Conservation (phyloP, 2,113 vertebrate genomes). For the Prochilodus magdalenae region DNA sequence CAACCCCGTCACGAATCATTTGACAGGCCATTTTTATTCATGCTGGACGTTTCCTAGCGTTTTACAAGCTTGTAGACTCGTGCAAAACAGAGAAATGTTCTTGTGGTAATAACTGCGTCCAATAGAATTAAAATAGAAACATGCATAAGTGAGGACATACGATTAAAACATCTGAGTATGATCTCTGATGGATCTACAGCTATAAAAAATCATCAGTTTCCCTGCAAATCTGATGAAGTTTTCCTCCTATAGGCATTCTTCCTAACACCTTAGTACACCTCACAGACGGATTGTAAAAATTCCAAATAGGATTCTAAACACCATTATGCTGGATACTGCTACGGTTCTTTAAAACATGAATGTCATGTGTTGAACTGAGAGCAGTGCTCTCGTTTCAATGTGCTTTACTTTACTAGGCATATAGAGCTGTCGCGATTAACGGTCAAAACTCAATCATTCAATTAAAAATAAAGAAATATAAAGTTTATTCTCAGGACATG, state of each 20-base stretch:
- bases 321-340: neutral
- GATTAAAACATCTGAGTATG: conserved; percentile 58
- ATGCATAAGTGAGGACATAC: conserved; percentile 53
- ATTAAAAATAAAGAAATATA: too few species aligned
- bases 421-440: too few species aligned
- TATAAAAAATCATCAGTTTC: neutral
- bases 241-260: conserved; percentile 57
- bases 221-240: conserved; percentile 56
- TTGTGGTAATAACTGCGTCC: conserved; percentile 60
- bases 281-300: neutral
- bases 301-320: neutral
- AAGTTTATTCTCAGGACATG: too few species aligned
- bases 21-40: conserved; percentile 3
- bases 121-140: conserved; percentile 51
- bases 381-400: neutral
- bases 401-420: too few species aligned
- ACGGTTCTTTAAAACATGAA: neutral
- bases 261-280: conserved; percentile 27
- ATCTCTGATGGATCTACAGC: neutral
- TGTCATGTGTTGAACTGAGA: neutral
- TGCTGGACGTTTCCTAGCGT: neutral
- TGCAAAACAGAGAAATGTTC: conserved; percentile 54
- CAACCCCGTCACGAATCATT: neutral
- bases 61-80: neutral
- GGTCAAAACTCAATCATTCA: too few species aligned